phyloP scores from a whole-genome alignment of 1,140 invertebrate species.

The Vanessa atalanta region DNA sequence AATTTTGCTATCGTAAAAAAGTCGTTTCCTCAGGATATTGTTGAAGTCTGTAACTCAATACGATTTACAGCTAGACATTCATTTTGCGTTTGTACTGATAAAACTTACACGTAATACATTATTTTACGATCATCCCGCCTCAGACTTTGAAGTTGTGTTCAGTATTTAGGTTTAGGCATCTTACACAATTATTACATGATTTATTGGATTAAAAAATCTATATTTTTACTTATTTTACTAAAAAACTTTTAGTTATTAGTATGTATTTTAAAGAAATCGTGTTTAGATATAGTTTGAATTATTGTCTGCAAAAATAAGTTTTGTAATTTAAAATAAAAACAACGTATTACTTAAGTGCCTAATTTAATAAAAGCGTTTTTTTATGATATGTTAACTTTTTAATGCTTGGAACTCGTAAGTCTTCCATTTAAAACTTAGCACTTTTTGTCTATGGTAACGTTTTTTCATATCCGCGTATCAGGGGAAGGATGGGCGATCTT shows the following conservation, averaged over 20 bases:
- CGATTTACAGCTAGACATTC: slow-evolving; percentile 17
- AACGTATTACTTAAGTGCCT: neutral
- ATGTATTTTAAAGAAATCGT: too few species aligned
- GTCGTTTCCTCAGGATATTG: slow-evolving; percentile 50
- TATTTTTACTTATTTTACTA: too few species aligned
- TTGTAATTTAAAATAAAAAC: neutral
- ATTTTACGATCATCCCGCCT: neutral
- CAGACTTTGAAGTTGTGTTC: neutral
- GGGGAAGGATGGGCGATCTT: slow-evolving; percentile 59
- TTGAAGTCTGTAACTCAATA: slow-evolving; percentile 41
- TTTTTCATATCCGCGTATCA: slow-evolving; percentile 59
- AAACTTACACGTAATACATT: neutral
- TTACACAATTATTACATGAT: too few species aligned
- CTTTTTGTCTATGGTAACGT: slow-evolving; percentile 53
- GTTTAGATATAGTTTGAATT: too few species aligned
- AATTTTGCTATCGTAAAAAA: slow-evolving; percentile 43
- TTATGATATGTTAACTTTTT: slow-evolving; percentile 7
- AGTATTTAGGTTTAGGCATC: neutral
- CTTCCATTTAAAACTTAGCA: slow-evolving; percentile 47
- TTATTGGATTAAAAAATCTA: too few species aligned
- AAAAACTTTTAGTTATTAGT: too few species aligned
- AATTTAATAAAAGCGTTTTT: neutral
- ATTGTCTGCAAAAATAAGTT: too few species aligned
- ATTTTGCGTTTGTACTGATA: slow-evolving; percentile 21
- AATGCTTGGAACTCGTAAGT: slow-evolving; percentile 44